phyloP scores from a whole-genome alignment of 2,113 vertebrate species.

The Heterotilapia buettikoferi region DNA sequence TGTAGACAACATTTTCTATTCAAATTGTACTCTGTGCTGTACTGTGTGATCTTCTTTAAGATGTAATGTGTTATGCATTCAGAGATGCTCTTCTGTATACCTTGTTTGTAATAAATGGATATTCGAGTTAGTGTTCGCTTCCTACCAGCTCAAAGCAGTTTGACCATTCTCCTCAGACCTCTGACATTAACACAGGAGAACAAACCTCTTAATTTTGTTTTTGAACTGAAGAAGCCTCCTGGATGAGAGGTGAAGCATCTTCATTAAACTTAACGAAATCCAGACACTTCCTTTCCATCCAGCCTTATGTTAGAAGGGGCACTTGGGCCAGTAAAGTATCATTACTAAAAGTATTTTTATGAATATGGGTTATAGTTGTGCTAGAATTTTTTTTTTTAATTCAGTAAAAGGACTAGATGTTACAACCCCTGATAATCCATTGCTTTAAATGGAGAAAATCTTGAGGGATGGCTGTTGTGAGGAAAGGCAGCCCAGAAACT shows the following conservation, averaged over 20 bases:
- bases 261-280: not conserved
- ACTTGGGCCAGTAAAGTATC: not conserved
- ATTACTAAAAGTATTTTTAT: not conserved
- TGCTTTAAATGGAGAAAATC: not conserved
- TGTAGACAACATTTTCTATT: too few species aligned
- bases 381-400: not conserved
- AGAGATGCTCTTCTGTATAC: not conserved
- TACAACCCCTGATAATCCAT: not conserved
- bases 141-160: not conserved
- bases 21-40: too few species aligned
- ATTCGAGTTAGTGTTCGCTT: not conserved
- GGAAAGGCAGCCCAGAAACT: not conserved
- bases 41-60: not conserved
- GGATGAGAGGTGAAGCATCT: not conserved
- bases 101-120: not conserved
- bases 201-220: too few species aligned
- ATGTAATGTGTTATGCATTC: not conserved
- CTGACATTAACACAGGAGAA: too few species aligned
- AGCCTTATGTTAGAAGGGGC: not conserved
- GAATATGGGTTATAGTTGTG: not conserved
- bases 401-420: not conserved
- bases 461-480: not conserved
- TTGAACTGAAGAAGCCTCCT: too few species aligned
- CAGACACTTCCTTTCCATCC: not conserved
- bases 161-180: too few species aligned